phyloP scores from a whole-genome alignment of 2,888 invertebrate species.

The Psococerastis gibbosa region DNA sequence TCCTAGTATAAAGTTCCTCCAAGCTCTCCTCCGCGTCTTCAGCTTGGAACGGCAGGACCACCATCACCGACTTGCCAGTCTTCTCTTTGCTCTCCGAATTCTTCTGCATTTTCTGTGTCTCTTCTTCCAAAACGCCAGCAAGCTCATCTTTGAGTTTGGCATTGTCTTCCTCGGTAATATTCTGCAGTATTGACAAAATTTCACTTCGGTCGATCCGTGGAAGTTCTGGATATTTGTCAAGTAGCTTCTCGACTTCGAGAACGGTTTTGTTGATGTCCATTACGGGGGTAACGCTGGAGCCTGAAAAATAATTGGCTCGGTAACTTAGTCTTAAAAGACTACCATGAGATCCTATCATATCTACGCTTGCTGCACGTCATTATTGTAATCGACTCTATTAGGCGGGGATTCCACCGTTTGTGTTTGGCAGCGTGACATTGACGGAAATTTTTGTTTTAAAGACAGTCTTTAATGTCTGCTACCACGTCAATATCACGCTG shows the following conservation, averaged over 20 bases:
- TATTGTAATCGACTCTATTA: too few relatives aligned
- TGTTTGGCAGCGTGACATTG: too few relatives aligned
- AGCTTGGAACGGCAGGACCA: conserved; percentile 44
- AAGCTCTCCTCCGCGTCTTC: conserved; percentile 32
- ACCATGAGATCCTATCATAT: too few relatives aligned
- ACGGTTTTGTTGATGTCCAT: conserved; percentile 43
- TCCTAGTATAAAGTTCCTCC: conserved; percentile 44
- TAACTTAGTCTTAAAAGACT: too few relatives aligned
- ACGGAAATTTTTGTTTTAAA: too few relatives aligned
- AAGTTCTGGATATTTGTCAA: conserved; percentile 37
- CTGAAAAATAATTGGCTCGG: too few relatives aligned
- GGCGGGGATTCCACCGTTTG: too few relatives aligned
- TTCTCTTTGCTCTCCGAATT: conserved; percentile 9
- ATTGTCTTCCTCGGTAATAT: conserved; percentile 29
- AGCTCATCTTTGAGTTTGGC: conserved; percentile 19
- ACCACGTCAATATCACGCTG: too few relatives aligned
- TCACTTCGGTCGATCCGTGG: conserved; percentile 43
- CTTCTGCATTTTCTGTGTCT: conserved; percentile 17
- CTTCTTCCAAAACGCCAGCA: conserved; percentile 28
- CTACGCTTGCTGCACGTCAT: too few relatives aligned
- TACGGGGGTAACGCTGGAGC: too few relatives aligned
- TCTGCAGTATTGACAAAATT: conserved; percentile 43
- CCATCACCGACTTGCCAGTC: conserved; percentile 32
- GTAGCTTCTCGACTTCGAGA: conserved; percentile 42
- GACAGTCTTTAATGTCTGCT: too few relatives aligned